Percentiles rank a stretch among this genome's conserved stretches.
These are phyloP conservation scores for Trissoscelio sp. DNA, from an alignment of 2,888 invertebrate genomes.

Conservation along the genomic window DNA sequence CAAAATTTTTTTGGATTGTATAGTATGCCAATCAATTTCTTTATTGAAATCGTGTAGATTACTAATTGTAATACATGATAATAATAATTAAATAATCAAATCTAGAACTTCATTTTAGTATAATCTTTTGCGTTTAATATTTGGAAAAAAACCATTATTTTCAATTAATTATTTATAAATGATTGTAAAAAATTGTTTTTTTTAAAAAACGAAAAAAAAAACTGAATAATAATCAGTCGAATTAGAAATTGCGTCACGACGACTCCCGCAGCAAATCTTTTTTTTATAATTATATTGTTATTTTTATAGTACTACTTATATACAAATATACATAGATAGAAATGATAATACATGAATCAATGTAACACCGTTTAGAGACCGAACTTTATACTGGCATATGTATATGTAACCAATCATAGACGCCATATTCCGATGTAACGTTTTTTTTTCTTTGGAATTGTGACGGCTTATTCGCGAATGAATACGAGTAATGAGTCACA, in stretches of 20 bases:
- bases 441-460: conserved; percentile 64
- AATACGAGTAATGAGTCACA: conserved; percentile 1
- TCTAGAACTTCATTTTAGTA: too few relatives aligned
- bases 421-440: conserved; percentile 65
- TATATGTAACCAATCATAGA: conserved; percentile 66
- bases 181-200: too few relatives aligned
- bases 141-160: too few relatives aligned
- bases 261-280: conserved; percentile 45
- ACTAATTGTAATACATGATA: too few relatives aligned
- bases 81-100: too few relatives aligned
- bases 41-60: too few relatives aligned
- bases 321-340: conserved; percentile 51
- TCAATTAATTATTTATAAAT: too few relatives aligned
- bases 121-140: too few relatives aligned
- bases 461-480: conserved; percentile 62
- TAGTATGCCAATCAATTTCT: too few relatives aligned
- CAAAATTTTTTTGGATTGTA: too few relatives aligned
- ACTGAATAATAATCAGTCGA: too few relatives aligned
- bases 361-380: conserved; percentile 67
- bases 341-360: conserved; percentile 47
- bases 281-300: conserved; percentile 66
- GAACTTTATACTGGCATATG: conserved; percentile 69
- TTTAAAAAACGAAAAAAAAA: neutral
- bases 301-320: conserved; percentile 62
- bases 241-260: too few relatives aligned